phyloP scores from a whole-genome alignment of 2,797 vertebrate species.

The Vultur gryphus region DNA sequence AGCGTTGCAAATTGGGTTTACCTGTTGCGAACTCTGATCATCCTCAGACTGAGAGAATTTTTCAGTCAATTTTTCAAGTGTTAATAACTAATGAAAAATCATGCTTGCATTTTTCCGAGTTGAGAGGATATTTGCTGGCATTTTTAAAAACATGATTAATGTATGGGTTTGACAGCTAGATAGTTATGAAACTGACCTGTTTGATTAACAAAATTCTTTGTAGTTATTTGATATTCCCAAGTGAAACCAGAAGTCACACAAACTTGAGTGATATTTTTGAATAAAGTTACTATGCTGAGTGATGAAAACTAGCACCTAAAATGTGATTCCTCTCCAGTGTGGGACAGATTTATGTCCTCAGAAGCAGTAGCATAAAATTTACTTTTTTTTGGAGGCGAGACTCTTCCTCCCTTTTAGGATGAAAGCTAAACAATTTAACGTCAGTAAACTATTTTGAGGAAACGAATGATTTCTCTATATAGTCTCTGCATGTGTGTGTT shows the following conservation, averaged over 20 bases:
- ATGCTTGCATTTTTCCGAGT: neutral
- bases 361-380: neutral
- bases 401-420: neutral
- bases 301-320: neutral
- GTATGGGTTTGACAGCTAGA: neutral
- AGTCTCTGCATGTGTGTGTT: neutral
- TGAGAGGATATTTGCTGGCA: neutral
- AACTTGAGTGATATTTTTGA: neutral
- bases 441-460: neutral
- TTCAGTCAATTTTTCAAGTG: neutral
- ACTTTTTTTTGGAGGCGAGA: neutral
- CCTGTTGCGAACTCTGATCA: neutral
- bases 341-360: neutral
- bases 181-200: neutral
- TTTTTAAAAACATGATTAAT: neutral
- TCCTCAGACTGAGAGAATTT: neutral
- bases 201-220: neutral
- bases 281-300: neutral
- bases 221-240: neutral
- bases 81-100: neutral
- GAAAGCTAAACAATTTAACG: neutral
- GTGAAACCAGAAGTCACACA: neutral
- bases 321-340: neutral
- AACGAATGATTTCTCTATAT: neutral
- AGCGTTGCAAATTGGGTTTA: neutral